phyloP scores from a whole-genome alignment of 2,888 invertebrate genomes.

The Cistogaster globosa region DNA sequence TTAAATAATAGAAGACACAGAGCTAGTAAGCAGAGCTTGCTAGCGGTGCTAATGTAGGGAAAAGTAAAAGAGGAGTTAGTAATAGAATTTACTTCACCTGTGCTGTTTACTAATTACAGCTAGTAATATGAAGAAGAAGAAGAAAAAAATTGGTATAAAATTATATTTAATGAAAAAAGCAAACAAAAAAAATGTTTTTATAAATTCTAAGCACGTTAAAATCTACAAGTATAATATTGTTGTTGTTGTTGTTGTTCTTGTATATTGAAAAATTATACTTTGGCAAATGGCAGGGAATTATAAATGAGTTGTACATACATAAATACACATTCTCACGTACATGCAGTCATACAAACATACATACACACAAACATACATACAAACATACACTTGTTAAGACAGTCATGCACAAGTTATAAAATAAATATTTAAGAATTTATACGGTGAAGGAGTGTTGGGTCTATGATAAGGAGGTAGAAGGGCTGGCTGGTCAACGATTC shows the following conservation, averaged over 20 bases:
- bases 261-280: slow-evolving; percentile 69
- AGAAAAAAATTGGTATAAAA: slow-evolving; percentile 23
- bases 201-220: slow-evolving; percentile 67
- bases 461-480: neutral
- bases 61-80: slow-evolving; percentile 13
- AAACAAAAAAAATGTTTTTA: neutral
- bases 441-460: neutral
- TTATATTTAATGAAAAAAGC: slow-evolving; percentile 22
- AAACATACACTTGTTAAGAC: slow-evolving; percentile 40
- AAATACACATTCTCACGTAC: slow-evolving; percentile 26
- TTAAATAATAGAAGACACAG: neutral
- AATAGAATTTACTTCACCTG: slow-evolving; percentile 58
- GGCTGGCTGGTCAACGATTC: neutral
- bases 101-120: slow-evolving; percentile 68
- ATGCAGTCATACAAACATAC: neutral
- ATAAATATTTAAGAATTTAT: slow-evolving; percentile 56
- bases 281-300: slow-evolving; percentile 68
- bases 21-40: neutral
- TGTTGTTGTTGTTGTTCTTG: neutral
- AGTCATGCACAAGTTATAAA: slow-evolving; percentile 54
- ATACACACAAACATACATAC: slow-evolving; percentile 2
- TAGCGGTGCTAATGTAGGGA: neutral
- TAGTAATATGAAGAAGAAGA: neutral
- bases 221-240: slow-evolving; percentile 59
- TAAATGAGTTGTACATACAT: slow-evolving; percentile 62